Conservation (phyloP, 2,113 vertebrate genomes). For the Malurus cyaneus region DNA sequence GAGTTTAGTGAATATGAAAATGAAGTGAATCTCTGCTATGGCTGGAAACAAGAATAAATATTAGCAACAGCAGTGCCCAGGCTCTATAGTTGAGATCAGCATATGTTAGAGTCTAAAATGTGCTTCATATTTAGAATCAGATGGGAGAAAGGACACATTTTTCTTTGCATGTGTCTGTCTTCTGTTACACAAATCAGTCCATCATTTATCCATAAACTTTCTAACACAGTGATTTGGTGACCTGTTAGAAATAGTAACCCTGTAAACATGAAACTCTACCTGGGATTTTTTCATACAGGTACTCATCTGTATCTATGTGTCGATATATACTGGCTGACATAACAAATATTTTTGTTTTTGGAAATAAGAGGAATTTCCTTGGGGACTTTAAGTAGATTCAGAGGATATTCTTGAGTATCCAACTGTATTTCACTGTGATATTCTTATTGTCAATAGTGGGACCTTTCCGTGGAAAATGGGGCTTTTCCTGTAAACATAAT, state of each 20-base stretch:
- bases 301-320: neutral
- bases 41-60: neutral
- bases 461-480: slow-evolving; percentile 53
- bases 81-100: neutral
- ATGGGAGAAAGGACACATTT: neutral
- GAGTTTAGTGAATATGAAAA: neutral
- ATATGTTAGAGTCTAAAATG: neutral
- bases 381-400: slow-evolving; percentile 55
- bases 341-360: slow-evolving; percentile 43
- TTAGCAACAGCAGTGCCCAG: neutral
- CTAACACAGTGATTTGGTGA: neutral
- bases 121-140: too few relatives aligned
- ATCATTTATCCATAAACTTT: neutral
- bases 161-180: neutral
- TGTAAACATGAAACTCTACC: neutral
- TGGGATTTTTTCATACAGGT: neutral
- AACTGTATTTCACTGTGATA: slow-evolving; percentile 51
- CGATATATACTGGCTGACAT: slow-evolving; percentile 8
- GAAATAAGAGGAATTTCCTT: slow-evolving; percentile 30
- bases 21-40: neutral
- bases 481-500: slow-evolving; percentile 62
- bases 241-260: neutral
- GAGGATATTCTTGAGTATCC: slow-evolving; percentile 20
- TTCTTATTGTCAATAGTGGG: slow-evolving; percentile 56
- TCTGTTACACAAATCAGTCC: neutral